Evolutionary conservation across 2,797 vertebrate genomes (phyloP).

Genomic region (Miichthys miiuy): DNA sequence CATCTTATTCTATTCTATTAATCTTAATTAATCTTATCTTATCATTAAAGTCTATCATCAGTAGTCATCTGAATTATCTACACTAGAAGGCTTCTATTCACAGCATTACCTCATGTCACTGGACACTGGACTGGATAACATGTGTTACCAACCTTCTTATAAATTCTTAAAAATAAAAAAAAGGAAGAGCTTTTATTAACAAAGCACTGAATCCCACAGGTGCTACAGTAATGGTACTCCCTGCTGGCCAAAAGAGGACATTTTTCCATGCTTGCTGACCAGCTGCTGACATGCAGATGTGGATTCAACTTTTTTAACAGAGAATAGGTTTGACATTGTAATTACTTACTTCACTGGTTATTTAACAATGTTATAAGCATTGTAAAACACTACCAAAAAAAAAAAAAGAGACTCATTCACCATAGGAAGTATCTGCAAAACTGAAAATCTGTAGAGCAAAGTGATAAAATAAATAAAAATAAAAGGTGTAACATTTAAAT

Average conservation of each 20-base stretch:
- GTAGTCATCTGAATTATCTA: too few relatives aligned
- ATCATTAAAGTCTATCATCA: too few relatives aligned
- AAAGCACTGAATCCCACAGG: background rate
- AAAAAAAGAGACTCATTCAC: background rate
- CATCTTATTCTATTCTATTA: too few relatives aligned
- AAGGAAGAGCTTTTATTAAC: background rate
- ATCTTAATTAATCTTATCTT: too few relatives aligned
- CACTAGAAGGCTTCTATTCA: too few relatives aligned
- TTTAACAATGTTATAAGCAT: background rate
- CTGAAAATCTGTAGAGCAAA: conserved; percentile 8
- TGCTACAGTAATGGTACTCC: background rate
- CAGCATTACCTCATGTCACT: background rate
- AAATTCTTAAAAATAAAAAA: background rate
- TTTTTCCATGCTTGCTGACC: background rate
- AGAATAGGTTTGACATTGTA: background rate
- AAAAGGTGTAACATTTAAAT: background rate
- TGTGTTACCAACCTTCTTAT: background rate
- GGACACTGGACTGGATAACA: too few relatives aligned
- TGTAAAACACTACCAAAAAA: background rate
- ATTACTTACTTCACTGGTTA: background rate
- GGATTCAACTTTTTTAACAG: background rate
- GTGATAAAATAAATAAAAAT: background rate
- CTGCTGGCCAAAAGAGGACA: conserved; percentile 27
- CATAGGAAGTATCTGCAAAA: background rate
- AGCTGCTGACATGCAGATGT: conserved; percentile 9